Conservation (phyloP, 2,797 vertebrate genomes). For the Dipus sagitta region DNA sequence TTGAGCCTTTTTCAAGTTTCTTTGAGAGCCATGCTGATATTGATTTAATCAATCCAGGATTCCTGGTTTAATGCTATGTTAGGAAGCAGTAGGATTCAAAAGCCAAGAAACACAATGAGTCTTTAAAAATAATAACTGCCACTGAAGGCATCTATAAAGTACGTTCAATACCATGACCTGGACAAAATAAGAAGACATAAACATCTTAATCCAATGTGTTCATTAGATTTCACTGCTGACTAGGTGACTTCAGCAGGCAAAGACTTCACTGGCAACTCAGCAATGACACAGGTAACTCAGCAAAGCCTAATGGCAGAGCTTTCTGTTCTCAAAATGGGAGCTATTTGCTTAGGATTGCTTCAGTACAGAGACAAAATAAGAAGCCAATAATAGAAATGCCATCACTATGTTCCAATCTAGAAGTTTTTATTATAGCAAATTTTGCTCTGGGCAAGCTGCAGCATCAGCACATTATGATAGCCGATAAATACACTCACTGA, state of each 20-base stretch:
- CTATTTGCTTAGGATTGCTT: conserved; percentile 87
- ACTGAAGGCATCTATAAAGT: conserved; percentile 87
- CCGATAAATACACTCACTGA: conserved; percentile 70
- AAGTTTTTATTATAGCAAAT: conserved; percentile 81
- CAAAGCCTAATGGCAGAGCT: conserved; percentile 84
- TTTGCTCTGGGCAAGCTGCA: conserved; percentile 79
- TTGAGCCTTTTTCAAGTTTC: conserved; percentile 48
- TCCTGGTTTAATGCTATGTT: conserved; percentile 69
- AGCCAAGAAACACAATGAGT: conserved; percentile 81
- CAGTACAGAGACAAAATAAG: conserved; percentile 77
- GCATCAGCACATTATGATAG: conserved; percentile 81
- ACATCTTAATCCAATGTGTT: conserved; percentile 92
- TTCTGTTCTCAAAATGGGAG: conserved; percentile 90
- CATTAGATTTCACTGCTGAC: conserved; percentile 84
- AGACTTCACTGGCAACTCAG: conserved; percentile 77
- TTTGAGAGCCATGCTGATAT: neutral
- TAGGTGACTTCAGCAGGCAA: conserved; percentile 86
- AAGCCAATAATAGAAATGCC: conserved; percentile 76
- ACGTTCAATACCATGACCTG: conserved; percentile 89
- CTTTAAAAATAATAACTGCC: conserved; percentile 80
- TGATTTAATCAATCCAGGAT: neutral
- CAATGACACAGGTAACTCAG: conserved; percentile 60
- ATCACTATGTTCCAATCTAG: conserved; percentile 72
- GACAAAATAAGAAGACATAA: conserved; percentile 91
- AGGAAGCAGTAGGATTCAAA: conserved; percentile 80